Base-by-base conservation (phyloP, 64 coral and sea anemone genomes). In the Stylophora pistillata region DNA sequence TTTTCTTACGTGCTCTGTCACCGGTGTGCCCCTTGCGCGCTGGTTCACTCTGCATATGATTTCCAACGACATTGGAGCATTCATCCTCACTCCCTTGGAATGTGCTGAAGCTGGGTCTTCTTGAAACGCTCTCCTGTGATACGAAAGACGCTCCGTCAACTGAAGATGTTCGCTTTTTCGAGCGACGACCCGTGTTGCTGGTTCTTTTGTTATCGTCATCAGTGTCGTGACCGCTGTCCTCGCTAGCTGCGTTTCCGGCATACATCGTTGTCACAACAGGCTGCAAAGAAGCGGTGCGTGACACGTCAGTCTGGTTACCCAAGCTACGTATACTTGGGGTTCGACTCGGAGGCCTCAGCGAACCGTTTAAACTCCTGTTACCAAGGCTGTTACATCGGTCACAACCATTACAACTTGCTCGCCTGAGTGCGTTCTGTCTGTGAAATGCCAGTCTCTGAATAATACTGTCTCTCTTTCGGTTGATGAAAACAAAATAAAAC, bases 401-500 rank as follows among this genome's bases (percentile, higher is more conserved):
- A 61, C 55, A 89, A 33, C 64, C 74, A 29, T 34, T 23, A 32
- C n/a, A 72, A 56, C 28, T 73, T 16, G 63, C 78, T 65, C 66
- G 81, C 37, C 37, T 90, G 56, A 87, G 92, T 26, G 81, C 86
- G 76, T 78, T 79, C 32, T 90, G 76, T 73, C 83, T 89, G 47
- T 81, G 74, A 69, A 76, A 86, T 18, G 86, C 75, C 16, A 73
- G 82, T 37, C 30, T 88, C 18, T 37, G 55, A 16, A 66, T 70
- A 55, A 70, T 21, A 13, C 34, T 30, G 1, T 77, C 58, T 58
- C 15, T 78, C 23, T 58, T 68, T n/a, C 81, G 78, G 55, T 76
- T 92, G 81, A 86, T 86, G 32, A 92, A 61, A 32, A 79, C 58
- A 41, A 87, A 74, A 56, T 97, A 97, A 83, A 93, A 71, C 25